Evolutionary conservation across 2,888 invertebrate species (phyloP), one percentile per base, ranked within the genome.

Genomic region (Polia nebulosa): DNA sequence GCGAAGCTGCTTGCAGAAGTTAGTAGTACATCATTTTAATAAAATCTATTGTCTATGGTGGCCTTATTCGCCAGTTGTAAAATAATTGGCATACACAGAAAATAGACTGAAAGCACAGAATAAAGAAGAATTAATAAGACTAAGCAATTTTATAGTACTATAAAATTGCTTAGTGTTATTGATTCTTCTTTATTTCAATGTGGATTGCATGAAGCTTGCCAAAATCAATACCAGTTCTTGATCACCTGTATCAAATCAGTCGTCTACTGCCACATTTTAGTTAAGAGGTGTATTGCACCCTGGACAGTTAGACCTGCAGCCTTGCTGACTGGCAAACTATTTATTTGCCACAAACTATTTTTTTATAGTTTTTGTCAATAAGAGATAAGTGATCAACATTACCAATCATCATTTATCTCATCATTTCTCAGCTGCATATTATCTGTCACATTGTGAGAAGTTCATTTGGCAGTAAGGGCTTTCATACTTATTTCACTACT

Each of bases 171-270:
- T 20, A 32, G 13, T 52, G 7, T 32, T 32, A 8, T 29, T 52
- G 34, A 27, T 15, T 39, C 8, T 36, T 27, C 27, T 6, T 7
- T 29, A 52, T 27, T 36, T 17, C 1, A 52, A 15, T 45, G 45
- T 45, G 45, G 15, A 51, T 34, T 15, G 9, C 6, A 25, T 17
- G 44, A 13, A 60, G 36, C 11, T 39, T 39, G 36, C 20, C 29
- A 60, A 17, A 29, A 13, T 61, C 27, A 34, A 11, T 51, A 39
- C 17, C 29, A 55, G 22, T 56, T 60, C 20, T 27, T 41, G 29
- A 32, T 47, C 8, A 22, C 13, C 7, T 25, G 8, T 15, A 25
- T 25, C 13, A 11, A 60, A 27, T 60, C 5, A 59, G 15, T 17
- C 53, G 29, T 55, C 29, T 29, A 17, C 11, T 27, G 17, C 27